phyloP scores from a whole-genome alignment of 1,140 invertebrate genomes.

The Rhizoglyphus robini region DNA sequence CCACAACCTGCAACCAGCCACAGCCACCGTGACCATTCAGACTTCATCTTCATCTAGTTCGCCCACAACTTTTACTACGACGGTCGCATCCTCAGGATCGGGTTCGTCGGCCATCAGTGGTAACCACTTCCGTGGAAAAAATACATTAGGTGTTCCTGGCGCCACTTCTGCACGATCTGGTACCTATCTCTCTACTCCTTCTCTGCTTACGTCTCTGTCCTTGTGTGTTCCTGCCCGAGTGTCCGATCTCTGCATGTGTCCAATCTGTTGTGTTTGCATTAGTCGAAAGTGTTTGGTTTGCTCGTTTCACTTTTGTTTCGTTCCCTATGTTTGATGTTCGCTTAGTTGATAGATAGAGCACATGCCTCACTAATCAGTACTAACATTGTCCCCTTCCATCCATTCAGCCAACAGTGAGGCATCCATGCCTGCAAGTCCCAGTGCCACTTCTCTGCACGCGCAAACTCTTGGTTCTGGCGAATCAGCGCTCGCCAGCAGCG shows the following conservation, averaged over 20 bases:
- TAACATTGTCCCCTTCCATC: neutral
- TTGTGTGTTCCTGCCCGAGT: neutral
- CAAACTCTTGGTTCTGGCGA: slow-evolving; percentile 26
- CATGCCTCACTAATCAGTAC: no score
- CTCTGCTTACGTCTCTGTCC: neutral
- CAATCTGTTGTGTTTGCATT: neutral
- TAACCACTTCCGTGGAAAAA: neutral
- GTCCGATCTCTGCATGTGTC: neutral
- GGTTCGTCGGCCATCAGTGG: neutral
- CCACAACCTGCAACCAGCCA: neutral
- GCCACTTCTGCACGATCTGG: neutral
- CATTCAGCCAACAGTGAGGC: slow-evolving; percentile 6
- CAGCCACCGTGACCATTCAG: neutral
- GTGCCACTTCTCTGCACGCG: slow-evolving; percentile 28
- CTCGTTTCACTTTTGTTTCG: neutral
- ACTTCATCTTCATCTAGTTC: neutral
- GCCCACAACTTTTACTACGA: neutral
- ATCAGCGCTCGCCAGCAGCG: slow-evolving; percentile 21
- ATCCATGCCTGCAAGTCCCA: slow-evolving; percentile 27
- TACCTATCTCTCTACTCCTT: slow-evolving; percentile 14
- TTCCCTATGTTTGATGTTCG: neutral
- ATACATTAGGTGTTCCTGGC: slow-evolving; percentile 11
- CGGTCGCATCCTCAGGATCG: neutral
- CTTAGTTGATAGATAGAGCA: no score
- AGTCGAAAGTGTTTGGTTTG: neutral